Evolutionary conservation across 2,888 invertebrate genomes (phyloP), one percentile per base, ranked within the genome.

Genomic region (Ectobius pallidus): DNA sequence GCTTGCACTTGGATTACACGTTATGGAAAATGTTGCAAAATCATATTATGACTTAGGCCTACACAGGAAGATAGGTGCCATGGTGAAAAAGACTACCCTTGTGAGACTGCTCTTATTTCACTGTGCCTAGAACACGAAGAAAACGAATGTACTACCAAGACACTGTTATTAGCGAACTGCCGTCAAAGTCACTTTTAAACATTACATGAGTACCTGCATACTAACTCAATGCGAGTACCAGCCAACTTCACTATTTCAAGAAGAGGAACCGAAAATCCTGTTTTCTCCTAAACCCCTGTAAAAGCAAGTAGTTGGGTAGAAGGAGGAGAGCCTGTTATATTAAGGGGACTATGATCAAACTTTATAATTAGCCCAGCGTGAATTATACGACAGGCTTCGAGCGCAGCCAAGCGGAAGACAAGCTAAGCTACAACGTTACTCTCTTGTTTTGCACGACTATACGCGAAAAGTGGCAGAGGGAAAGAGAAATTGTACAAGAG

Each of bases 361-460:
- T 65, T 65, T 65, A 65, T 65, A 65, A 65, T 65, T 65, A 65
- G 63, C 65, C 65, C 65, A 65, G 46, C 46, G 65, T 65, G 65
- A 65, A 46, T 65, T 65, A 65, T 65, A 65, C 44, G 65, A 46
- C 65, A 65, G 65, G 44, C 44, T 65, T 65, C 44, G 65, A 65
- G 65, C 44, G 65, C 65, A 46, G 44, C 65, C 44, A 65, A 65
- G 65, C 65, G 65, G 65, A 65, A 65, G 65, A 65, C 65, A 65
- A 65, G 65, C 46, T 65, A 65, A 65, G 65, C 65, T 65, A 65
- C 46, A 46, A 65, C 65, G 65, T 65, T 65, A 46, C 65, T 44
- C 46, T 65, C 44, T 58, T 58, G 58, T 58, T 58, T 58, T 58
- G 58, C 58, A 58, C 2, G 30, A 32, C 32, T 58, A 58, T 30